Evolutionary conservation across 2,797 vertebrate genomes (phyloP), one percentile per base, ranked within the genome.

Genomic region (Huso huso): DNA sequence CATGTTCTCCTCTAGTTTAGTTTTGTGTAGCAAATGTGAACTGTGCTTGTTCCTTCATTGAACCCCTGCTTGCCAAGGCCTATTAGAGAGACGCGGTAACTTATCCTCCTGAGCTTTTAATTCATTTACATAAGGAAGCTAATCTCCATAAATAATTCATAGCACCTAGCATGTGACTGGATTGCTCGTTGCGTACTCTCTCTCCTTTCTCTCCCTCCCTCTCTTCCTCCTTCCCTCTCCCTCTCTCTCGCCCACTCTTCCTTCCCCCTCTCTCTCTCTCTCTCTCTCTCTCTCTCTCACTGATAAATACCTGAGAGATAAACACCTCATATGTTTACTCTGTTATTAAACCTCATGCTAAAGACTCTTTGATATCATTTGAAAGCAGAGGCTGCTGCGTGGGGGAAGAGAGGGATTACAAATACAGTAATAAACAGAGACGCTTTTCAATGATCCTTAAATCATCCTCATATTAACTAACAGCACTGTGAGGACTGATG

Each of bases 61-160:
- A 37, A 37, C 64, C 58, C 37, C 58, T 48, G 48, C 15, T 51
- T 61, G 66, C 70, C 66, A 37, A 52, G 12, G n/a, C 58, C 63
- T 53, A 7, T 61, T 53, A 65, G 66, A 65, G 58, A 52, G 7
- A 9, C 61, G 62, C 51, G 61, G 59, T 69, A 49, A 66, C 71
- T 71, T 74, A 69, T 64, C 66, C 78, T 72, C 77, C 79, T 79
- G 77, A 83, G 79, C 81, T 85, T 82, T 81, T 79, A 82, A 80
- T 85, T 86, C 71, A 85, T 90, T 92, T 89, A 73, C 90, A 89
- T 88, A 87, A 88, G 88, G 85, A 89, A 78, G 83, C 78, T 88
- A 88, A 91, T 91, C 85, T 83, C 78, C 83, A 86, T 93, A 84
- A 91, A 93, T 93, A 90, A 93, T 92, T 91, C 80, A 91, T 78